These are phyloP conservation scores for Morpho deidamia DNA, from an alignment of 2,888 invertebrate genomes.

Conservation along the genomic window DNA sequence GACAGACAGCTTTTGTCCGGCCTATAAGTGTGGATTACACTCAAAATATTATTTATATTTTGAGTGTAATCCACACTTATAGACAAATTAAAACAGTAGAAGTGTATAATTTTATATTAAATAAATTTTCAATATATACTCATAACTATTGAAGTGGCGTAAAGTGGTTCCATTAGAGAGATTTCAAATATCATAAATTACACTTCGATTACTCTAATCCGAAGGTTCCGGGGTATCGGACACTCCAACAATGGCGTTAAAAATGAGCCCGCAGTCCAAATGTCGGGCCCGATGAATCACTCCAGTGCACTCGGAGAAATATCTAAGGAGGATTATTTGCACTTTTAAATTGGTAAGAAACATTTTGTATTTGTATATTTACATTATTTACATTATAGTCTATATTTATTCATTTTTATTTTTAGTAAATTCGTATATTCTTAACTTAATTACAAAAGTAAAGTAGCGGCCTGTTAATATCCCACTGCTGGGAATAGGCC, in stretches of 20 bases:
- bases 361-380: not conserved
- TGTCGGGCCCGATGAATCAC: constrained; percentile 60
- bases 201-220: constrained; percentile 52
- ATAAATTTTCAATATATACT: not conserved
- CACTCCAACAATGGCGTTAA: constrained; percentile 66
- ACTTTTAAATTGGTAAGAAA: not conserved
- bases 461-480: too few relatives aligned
- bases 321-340: constrained; percentile 17
- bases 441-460: too few relatives aligned
- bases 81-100: too few relatives aligned
- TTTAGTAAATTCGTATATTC: too few relatives aligned
- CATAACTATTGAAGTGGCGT: not conserved
- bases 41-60: too few relatives aligned
- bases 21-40: too few relatives aligned
- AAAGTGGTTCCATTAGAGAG: constrained; percentile 24
- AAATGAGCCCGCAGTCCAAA: constrained; percentile 59
- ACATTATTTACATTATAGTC: too few relatives aligned
- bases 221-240: constrained; percentile 44
- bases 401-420: too few relatives aligned
- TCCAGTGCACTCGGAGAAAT: constrained; percentile 37
- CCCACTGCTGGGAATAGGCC: too few relatives aligned
- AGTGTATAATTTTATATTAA: too few relatives aligned
- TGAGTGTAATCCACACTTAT: too few relatives aligned
- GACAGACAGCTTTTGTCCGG: too few relatives aligned
- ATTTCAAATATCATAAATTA: constrained; percentile 50